These are phyloP conservation scores for Carollia perspicillata DNA, from an alignment of 2,113 vertebrate species.

Conservation along the genomic window DNA sequence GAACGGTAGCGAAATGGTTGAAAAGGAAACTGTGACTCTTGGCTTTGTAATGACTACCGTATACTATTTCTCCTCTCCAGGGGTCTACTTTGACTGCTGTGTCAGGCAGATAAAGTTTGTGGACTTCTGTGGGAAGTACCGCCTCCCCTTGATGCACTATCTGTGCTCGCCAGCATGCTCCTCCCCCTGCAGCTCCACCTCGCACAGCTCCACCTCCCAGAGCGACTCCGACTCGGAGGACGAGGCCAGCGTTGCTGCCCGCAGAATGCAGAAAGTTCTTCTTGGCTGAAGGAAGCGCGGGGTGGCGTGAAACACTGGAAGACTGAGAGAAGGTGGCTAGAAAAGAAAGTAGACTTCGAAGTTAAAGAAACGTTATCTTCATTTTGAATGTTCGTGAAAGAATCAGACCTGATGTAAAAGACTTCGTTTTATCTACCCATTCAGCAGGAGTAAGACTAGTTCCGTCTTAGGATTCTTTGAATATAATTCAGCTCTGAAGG, in stretches of 20 bases:
- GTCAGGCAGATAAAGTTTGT: constrained; percentile 99
- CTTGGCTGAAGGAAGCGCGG: constrained; percentile 85
- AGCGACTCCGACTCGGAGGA: constrained; percentile 97
- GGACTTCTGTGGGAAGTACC: constrained; percentile 99
- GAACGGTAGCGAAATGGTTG: neutral
- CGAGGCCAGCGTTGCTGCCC: constrained; percentile 89
- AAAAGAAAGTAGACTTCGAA: constrained; percentile 27
- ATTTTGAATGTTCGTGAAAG: neutral
- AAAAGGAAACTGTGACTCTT: neutral
- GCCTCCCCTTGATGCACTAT: constrained; percentile 98
- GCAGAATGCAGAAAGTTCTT: constrained; percentile 96
- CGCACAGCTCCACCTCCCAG: constrained; percentile 95
- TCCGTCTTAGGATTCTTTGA: constrained; percentile 21
- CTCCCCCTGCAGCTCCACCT: constrained; percentile 94
- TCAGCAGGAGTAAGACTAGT: neutral
- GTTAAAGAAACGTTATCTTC: neutral
- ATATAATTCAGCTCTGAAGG: neutral
- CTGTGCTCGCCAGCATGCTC: constrained; percentile 92
- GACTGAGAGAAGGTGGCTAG: neutral
- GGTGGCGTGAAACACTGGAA: neutral
- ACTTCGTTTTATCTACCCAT: neutral
- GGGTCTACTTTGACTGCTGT: constrained; percentile 98
- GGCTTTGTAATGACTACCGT: constrained; percentile 34
- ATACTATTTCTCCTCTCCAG: constrained; percentile 78
- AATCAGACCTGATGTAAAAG: neutral